Conservation (phyloP, 1,140 invertebrate species). For the Drosophila albomicans region DNA sequence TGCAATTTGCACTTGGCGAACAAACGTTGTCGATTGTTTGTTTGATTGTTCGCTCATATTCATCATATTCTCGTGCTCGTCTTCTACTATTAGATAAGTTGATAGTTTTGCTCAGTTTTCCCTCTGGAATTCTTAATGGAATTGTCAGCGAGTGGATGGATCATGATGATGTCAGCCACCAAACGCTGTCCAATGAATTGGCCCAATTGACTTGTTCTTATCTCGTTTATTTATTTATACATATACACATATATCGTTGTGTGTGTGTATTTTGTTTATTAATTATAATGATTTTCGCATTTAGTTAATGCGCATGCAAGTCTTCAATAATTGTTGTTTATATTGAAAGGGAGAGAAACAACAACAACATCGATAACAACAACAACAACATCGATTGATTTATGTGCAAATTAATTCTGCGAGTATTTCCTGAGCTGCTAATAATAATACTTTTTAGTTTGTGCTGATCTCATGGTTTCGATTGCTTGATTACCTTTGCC, state of each 20-base stretch:
- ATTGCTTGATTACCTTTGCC: not conserved
- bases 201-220: conserved; percentile 22
- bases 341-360: not conserved
- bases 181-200: conserved; percentile 13
- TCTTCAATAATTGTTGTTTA: conserved; percentile 14
- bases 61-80: conserved; percentile 16
- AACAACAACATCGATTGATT: conserved; percentile 25
- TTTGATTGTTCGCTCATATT: conserved; percentile 8
- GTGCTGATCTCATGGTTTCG: conserved; percentile 33
- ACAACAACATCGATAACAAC: too few relatives aligned
- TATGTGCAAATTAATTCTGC: conserved; percentile 44
- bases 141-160: too few relatives aligned
- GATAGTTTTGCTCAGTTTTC: conserved; percentile 28
- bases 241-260: not conserved
- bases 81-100: conserved; percentile 39
- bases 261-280: not conserved
- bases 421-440: conserved; percentile 30
- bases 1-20: conserved; percentile 26
- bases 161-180: conserved; percentile 37
- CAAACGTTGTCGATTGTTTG: conserved; percentile 17
- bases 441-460: conserved; percentile 13
- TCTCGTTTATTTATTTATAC: not conserved
- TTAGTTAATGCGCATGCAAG: conserved; percentile 24
- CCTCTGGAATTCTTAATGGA: conserved; percentile 25
- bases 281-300: conserved; percentile 30